A percentile compares a stretch with the other conserved stretches of the same genome.
Evolutionary conservation across 2,113 vertebrate genomes (phyloP).

Genomic region (Aegypius monachus): DNA sequence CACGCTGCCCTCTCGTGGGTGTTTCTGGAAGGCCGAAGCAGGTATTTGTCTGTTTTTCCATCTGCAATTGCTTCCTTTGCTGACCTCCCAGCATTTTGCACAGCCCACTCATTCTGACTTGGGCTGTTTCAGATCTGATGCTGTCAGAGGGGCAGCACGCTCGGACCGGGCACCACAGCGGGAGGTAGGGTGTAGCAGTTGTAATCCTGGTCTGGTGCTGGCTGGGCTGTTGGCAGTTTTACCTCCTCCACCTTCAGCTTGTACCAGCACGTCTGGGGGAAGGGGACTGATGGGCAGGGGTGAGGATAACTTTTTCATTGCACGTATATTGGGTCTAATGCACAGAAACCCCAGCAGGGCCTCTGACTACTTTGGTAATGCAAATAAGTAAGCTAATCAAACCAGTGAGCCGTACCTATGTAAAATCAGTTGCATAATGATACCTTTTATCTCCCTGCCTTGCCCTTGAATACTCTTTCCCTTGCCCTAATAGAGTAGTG

Average conservation of each 20-base stretch:
- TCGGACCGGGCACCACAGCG: accelerated
- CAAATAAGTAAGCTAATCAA: background rate
- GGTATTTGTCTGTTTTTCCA: background rate
- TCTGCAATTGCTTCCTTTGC: accelerated
- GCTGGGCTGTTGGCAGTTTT: background rate
- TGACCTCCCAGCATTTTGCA: background rate
- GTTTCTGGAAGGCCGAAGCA: background rate
- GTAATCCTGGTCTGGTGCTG: background rate
- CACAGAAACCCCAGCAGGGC: background rate
- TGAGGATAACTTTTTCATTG: background rate
- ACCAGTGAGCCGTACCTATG: background rate
- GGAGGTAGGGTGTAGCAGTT: background rate
- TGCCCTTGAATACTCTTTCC: background rate
- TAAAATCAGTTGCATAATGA: background rate
- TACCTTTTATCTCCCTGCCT: background rate
- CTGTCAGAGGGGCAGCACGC: background rate
- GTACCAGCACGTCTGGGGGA: background rate
- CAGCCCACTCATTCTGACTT: background rate
- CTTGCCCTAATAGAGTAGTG: background rate
- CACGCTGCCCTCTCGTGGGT: background rate
- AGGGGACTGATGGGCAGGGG: accelerated
- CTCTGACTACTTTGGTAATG: background rate
- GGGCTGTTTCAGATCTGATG: background rate
- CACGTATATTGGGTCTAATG: accelerated
- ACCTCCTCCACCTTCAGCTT: background rate